Evolutionary conservation across 2,888 invertebrate species (phyloP).

Genomic region (Andrena chrysosceles): DNA sequence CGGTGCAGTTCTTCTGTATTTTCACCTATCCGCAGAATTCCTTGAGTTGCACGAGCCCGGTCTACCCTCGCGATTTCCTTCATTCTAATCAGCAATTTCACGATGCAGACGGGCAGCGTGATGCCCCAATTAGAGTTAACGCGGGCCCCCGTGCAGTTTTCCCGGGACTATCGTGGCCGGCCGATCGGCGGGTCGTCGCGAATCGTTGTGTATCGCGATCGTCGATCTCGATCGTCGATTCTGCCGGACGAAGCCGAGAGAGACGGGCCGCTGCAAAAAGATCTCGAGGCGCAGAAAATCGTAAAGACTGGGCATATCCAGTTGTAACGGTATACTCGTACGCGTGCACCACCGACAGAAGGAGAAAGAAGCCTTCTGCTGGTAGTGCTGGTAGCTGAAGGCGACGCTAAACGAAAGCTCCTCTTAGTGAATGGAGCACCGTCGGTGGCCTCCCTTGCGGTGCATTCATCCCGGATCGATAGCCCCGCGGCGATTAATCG

Average conservation of each 20-base stretch:
- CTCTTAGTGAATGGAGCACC: slow-evolving; percentile 70
- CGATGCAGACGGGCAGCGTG: neutral
- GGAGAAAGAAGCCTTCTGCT: slow-evolving; percentile 32
- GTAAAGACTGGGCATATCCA: slow-evolving; percentile 64
- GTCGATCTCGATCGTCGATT: slow-evolving; percentile 52
- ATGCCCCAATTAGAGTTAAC: slow-evolving; percentile 12
- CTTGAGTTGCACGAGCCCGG: neutral
- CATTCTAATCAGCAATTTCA: slow-evolving; percentile 6
- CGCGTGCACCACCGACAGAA: slow-evolving; percentile 32
- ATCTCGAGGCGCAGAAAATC: slow-evolving; percentile 61
- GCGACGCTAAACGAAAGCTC: slow-evolving; percentile 66
- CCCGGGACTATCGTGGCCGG: neutral
- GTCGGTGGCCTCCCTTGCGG: slow-evolving; percentile 65
- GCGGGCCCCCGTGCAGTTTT: slow-evolving; percentile 7
- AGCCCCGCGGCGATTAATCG: slow-evolving; percentile 69
- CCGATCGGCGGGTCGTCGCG: slow-evolving; percentile 25
- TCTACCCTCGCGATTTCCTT: neutral
- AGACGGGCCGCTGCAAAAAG: slow-evolving; percentile 65
- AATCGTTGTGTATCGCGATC: slow-evolving; percentile 50
- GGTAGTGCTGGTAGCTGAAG: slow-evolving; percentile 14
- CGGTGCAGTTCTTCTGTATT: neutral
- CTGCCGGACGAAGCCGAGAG: slow-evolving; percentile 30
- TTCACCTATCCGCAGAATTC: too few relatives aligned
- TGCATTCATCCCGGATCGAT: slow-evolving; percentile 70
- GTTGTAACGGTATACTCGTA: slow-evolving; percentile 67